Conservation (phyloP, 2,888 invertebrate genomes). For the Cheilosia soror region DNA sequence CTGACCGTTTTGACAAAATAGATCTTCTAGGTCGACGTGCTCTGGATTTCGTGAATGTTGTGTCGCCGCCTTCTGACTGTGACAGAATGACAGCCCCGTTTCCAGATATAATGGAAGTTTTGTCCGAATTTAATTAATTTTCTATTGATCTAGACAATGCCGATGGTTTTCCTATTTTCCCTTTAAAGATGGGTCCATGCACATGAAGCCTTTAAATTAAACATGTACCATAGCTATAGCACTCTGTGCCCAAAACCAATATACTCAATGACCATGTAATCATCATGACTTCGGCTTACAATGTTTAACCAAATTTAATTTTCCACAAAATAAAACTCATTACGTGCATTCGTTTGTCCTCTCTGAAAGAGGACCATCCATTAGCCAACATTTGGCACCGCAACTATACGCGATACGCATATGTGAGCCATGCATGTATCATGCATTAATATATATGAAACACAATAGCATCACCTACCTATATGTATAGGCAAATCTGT, state of each 20-base stretch:
- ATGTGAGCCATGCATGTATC: slow-evolving; percentile 2
- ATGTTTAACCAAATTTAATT: slow-evolving; percentile 34
- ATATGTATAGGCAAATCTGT: slow-evolving; percentile 6
- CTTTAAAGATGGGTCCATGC: background rate
- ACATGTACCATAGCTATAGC: background rate
- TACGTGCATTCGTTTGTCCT: slow-evolving; percentile 34
- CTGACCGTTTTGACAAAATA: too few relatives aligned
- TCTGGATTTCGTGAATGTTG: too few relatives aligned
- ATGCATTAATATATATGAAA: background rate
- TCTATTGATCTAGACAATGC: too few relatives aligned
- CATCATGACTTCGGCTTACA: slow-evolving; percentile 13
- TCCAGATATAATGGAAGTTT: too few relatives aligned
- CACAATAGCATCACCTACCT: background rate
- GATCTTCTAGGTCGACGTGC: too few relatives aligned
- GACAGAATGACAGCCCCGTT: too few relatives aligned
- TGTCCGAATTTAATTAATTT: too few relatives aligned
- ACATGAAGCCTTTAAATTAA: background rate
- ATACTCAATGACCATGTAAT: slow-evolving; percentile 19
- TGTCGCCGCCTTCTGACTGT: too few relatives aligned
- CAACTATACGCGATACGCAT: background rate
- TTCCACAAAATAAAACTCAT: slow-evolving; percentile 55
- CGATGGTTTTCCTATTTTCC: too few relatives aligned
- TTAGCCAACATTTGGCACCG: background rate
- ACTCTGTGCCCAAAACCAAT: slow-evolving; percentile 6
- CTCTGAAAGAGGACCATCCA: background rate